These are phyloP conservation scores for Aphelinus certus DNA, from an alignment of 1,140 invertebrate species.

Conservation along the genomic window DNA sequence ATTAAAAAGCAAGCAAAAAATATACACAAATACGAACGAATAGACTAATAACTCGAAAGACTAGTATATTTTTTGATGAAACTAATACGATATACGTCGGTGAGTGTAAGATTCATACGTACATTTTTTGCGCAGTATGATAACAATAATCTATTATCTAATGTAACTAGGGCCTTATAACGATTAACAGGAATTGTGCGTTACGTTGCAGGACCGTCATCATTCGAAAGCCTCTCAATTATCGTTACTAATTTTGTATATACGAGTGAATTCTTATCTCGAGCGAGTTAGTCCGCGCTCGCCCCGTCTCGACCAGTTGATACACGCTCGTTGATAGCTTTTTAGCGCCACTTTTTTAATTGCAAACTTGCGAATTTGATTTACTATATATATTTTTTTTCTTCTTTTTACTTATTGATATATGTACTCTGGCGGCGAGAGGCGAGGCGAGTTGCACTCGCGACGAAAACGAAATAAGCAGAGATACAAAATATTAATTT, in stretches of 20 bases:
- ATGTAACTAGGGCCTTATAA: conserved; percentile 40
- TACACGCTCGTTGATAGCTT: conserved; percentile 24
- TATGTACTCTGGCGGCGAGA: conserved; percentile 15
- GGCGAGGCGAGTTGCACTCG: conserved; percentile 15
- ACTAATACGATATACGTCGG: conserved; percentile 38
- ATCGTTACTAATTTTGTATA: conserved; percentile 39
- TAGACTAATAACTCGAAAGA: conserved; percentile 42
- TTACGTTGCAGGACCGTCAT: conserved; percentile 38
- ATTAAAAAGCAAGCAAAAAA: conserved; percentile 19
- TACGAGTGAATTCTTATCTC: conserved; percentile 18
- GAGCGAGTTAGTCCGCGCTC: not conserved
- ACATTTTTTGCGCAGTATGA: conserved; percentile 20
- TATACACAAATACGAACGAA: conserved; percentile 25
- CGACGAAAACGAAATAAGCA: conserved; percentile 40
- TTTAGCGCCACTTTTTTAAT: conserved; percentile 31
- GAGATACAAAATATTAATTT: conserved; percentile 31
- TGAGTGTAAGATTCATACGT: conserved; percentile 39
- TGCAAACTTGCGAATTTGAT: conserved; percentile 19
- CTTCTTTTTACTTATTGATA: conserved; percentile 21
- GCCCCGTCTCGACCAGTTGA: conserved; percentile 4
- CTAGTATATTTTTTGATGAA: conserved; percentile 53
- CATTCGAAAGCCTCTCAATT: conserved; percentile 33
- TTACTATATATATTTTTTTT: conserved; percentile 31
- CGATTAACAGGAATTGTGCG: conserved; percentile 36
- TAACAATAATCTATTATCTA: conserved; percentile 32